Evolutionary conservation across 2,888 invertebrate species (phyloP).

Genomic region (Cephus runcator): DNA sequence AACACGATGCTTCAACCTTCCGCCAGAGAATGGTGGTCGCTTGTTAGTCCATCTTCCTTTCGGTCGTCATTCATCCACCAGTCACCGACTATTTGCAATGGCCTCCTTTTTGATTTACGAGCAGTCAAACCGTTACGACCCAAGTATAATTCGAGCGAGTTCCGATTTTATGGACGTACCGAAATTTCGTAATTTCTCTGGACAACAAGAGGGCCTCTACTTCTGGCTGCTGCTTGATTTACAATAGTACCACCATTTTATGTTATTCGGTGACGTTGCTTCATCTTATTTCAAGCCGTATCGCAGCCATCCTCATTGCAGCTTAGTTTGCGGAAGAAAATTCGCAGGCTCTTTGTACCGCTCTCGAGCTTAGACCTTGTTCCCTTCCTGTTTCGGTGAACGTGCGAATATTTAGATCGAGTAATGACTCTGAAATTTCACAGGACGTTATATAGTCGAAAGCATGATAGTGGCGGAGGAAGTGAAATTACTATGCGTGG

Average conservation of each 20-base stretch:
- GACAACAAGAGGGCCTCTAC: background rate
- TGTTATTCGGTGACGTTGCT: background rate
- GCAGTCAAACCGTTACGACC: background rate
- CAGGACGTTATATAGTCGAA: background rate
- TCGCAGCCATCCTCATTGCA: background rate
- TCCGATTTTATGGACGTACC: constrained; percentile 7
- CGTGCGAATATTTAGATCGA: background rate
- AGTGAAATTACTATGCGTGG: background rate
- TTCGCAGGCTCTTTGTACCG: background rate
- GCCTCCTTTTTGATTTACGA: background rate
- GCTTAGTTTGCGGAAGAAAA: background rate
- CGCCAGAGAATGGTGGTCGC: background rate
- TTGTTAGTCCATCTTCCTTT: background rate
- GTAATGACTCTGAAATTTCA: background rate
- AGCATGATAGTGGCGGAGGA: background rate
- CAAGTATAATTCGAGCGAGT: constrained; percentile 16
- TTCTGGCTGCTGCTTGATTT: background rate
- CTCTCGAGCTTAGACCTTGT: background rate
- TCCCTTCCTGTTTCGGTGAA: background rate
- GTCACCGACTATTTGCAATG: background rate
- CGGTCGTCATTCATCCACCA: background rate
- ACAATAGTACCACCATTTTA: background rate
- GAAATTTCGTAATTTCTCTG: constrained; percentile 24
- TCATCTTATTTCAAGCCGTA: background rate
- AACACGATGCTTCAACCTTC: background rate